Evolutionary conservation across 2,797 vertebrate genomes (phyloP).

Genomic region (Agapornis canus): DNA sequence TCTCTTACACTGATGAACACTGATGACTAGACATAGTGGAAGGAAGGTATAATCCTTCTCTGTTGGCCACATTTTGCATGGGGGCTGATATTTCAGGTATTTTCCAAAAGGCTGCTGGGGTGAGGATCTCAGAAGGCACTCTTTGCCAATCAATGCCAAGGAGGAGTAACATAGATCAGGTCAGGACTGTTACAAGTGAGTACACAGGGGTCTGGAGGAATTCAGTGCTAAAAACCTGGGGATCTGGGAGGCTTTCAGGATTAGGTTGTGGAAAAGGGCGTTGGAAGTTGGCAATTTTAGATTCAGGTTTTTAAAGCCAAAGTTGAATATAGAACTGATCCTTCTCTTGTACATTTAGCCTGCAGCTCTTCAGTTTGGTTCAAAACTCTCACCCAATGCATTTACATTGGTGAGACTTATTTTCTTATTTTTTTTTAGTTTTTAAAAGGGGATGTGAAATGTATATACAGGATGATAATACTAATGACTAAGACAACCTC

Average conservation of each 20-base stretch:
- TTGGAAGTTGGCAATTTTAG: not conserved
- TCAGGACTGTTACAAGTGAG: not conserved
- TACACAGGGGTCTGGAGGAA: not conserved
- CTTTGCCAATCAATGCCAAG: not conserved
- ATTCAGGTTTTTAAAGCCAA: not conserved
- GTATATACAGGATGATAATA: not conserved
- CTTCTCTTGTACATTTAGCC: not conserved
- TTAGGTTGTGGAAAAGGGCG: not conserved
- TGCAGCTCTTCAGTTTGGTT: not conserved
- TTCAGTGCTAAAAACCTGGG: not conserved
- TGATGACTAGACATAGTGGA: not conserved
- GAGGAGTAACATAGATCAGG: not conserved
- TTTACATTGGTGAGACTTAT: not conserved
- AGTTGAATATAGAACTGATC: not conserved
- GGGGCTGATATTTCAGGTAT: not conserved
- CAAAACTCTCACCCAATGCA: not conserved
- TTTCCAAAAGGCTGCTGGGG: not conserved
- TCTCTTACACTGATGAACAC: not conserved
- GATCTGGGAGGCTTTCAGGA: not conserved
- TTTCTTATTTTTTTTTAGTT: not conserved
- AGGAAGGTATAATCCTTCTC: not conserved
- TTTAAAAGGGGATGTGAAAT: not conserved
- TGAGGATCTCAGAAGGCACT: not conserved
- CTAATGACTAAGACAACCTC: not conserved
- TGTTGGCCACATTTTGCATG: not conserved